Evolutionary conservation across 2,797 vertebrate genomes (phyloP), one percentile per base, ranked within the genome.

Genomic region (Meriones psammophilus): DNA sequence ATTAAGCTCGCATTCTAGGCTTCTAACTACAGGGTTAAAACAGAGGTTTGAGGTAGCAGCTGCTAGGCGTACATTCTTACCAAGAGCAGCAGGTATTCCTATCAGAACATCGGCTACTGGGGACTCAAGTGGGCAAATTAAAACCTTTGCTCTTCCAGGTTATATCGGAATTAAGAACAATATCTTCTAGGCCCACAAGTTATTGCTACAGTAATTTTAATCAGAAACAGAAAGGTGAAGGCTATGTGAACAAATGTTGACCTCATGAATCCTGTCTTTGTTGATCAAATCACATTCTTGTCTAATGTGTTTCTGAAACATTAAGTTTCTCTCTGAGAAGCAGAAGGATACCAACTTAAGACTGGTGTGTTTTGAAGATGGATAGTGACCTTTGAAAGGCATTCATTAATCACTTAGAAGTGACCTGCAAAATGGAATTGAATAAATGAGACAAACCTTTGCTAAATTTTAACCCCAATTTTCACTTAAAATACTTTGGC

Each of bases 351-450:
- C 60, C 58, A 95, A 42, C 76, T 83, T 73, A 93, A 83, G 93
- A 94, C 20, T 62, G 94, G 89, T 94, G 76, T 56, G 78, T 93
- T 93, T 96, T 88, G 91, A 95, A 94, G 97, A 97, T 94, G 79
- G 86, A 97, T 97, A 97, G 93, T 96, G 96, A 97, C 96, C 96
- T 97, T 96, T 97, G 96, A 89, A 77, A 97, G 78, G 93, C 74
- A 96, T 96, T 84, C 96, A 89, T 97, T 96, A 96, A 95, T 97
- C 96, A 97, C 77, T 93, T 92, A 88, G 84, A 83, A 91, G 58
- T 58, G 92, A 89, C 81, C 71, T 60, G 33, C 66, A 94, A 24
- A 96, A 97, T 28, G 89, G 81, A 97, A 97, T 74, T 88, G 85
- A 95, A 92, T 84, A 92, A 93, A 91, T 60, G 89, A 93, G 78